Conservation (phyloP, 2,888 invertebrate genomes). For the Notocelia uddmanniana region DNA sequence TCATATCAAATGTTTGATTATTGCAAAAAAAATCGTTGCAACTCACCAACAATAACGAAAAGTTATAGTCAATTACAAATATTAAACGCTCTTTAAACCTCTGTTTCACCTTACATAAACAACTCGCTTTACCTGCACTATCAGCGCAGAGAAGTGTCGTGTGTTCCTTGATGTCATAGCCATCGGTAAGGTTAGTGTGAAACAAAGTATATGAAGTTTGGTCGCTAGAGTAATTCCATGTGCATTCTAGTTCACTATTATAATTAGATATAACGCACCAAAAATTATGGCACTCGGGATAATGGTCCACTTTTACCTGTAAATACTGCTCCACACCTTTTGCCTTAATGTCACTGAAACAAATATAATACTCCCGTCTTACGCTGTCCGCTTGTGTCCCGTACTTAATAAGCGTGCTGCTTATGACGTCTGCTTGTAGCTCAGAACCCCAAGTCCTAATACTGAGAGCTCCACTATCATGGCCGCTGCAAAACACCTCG, state of each 20-base stretch:
- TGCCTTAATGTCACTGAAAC: background rate
- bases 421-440: background rate
- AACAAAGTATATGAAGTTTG: background rate
- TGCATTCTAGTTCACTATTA: background rate
- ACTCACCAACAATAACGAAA: background rate
- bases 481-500: constrained; percentile 7
- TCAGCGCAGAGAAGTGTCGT: background rate
- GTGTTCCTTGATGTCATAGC: background rate
- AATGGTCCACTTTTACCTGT: background rate
- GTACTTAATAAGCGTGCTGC: background rate
- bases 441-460: background rate
- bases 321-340: background rate
- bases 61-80: background rate
- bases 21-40: constrained; percentile 1
- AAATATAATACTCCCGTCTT: background rate
- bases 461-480: background rate
- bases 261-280: background rate
- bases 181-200: background rate
- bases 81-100: background rate
- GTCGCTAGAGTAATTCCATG: background rate
- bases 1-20: background rate
- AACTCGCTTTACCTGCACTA: background rate
- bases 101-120: background rate
- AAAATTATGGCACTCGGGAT: background rate
- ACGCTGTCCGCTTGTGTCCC: background rate